Conservation (phyloP, 2,797 vertebrate species). For the Denticeps clupeoides region DNA sequence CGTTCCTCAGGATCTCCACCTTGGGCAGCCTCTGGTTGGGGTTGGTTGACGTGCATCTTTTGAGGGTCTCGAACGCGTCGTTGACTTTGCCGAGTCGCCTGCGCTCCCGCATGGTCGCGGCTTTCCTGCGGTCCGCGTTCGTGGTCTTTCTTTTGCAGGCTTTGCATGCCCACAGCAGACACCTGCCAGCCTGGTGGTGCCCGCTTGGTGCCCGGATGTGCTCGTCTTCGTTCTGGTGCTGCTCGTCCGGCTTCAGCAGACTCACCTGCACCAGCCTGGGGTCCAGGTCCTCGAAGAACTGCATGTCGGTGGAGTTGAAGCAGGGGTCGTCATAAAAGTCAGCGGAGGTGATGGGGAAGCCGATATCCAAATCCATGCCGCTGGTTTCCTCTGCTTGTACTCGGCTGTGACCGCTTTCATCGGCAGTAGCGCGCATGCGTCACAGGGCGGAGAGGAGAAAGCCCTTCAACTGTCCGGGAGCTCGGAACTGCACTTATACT, state of each 20-base stretch:
- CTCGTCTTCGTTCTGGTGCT: conserved; percentile 70
- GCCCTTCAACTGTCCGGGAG: too few relatives aligned
- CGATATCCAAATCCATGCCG: conserved; percentile 54
- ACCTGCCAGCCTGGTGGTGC: conserved; percentile 87
- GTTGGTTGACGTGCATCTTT: conserved; percentile 87
- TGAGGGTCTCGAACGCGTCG: conserved; percentile 94
- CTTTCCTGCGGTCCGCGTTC: conserved; percentile 86
- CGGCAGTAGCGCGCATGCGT: too few relatives aligned
- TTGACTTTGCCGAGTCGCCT: conserved; percentile 91
- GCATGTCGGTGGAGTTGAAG: conserved; percentile 91
- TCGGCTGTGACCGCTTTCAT: too few relatives aligned
- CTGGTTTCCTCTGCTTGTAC: too few relatives aligned
- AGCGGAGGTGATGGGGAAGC: conserved; percentile 72
- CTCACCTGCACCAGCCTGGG: conserved; percentile 85
- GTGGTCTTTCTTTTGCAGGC: conserved; percentile 96
- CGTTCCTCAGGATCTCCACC: conserved; percentile 95
- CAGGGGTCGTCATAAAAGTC: conserved; percentile 94
- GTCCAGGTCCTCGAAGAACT: conserved; percentile 94
- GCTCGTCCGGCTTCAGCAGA: conserved; percentile 76
- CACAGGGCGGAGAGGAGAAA: too few relatives aligned
- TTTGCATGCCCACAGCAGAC: conserved; percentile 93
- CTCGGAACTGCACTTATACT: background rate
- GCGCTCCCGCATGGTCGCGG: conserved; percentile 88
- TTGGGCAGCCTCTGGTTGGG: conserved; percentile 93
- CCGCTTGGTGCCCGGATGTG: conserved; percentile 79